Percentiles rank a stretch among this genome's conserved stretches.
Conservation (phyloP, 2,113 vertebrate genomes). For the Petromus typicus region DNA sequence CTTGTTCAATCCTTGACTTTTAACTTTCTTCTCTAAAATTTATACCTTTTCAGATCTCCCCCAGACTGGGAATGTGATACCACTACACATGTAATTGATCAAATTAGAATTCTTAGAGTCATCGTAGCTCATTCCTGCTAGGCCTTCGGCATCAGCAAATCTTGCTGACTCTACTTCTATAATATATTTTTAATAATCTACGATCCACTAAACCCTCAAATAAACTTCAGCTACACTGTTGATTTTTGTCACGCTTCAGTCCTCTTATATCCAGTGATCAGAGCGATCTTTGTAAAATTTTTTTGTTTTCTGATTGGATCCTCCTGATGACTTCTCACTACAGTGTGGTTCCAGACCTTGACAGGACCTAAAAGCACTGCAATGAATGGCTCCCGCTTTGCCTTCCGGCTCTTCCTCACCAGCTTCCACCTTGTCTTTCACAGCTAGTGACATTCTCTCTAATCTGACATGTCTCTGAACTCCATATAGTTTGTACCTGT, state of each 20-base stretch:
- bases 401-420: neutral
- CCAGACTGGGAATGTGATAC: neutral
- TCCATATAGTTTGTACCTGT: neutral
- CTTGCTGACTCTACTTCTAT: slow-evolving; percentile 1
- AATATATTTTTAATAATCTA: neutral
- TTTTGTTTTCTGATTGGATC: neutral
- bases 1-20: neutral
- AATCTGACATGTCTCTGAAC: neutral
- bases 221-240: neutral
- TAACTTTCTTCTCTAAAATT: neutral
- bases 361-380: neutral
- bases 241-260: neutral
- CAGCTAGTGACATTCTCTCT: neutral
- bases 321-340: slow-evolving; percentile 29
- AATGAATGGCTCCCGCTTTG: neutral
- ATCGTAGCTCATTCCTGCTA: neutral
- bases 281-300: neutral
- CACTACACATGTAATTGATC: neutral
- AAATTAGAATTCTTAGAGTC: neutral
- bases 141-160: neutral
- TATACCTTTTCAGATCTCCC: neutral
- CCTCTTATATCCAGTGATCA: neutral
- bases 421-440: neutral
- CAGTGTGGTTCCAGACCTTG: neutral
- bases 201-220: neutral